Evolutionary conservation across 2,113 vertebrate genomes (phyloP).

Genomic region (Synodontis membranacea): DNA sequence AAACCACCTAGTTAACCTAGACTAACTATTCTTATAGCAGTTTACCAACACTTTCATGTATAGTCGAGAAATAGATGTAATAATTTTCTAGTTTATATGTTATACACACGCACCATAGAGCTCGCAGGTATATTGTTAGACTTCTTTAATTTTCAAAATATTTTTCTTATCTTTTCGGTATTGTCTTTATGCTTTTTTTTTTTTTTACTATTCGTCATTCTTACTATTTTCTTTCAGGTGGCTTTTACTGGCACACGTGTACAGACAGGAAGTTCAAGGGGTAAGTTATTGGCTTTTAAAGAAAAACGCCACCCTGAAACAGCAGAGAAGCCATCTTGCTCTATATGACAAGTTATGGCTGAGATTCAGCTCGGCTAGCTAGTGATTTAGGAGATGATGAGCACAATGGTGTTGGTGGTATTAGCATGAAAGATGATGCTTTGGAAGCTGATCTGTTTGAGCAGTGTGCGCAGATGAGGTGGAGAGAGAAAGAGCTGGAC

Average conservation of each 20-base stretch:
- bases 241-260: slow-evolving; percentile 41
- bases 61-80: neutral
- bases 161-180: neutral
- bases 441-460: neutral
- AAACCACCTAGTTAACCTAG: no score
- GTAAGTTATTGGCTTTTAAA: slow-evolving; percentile 41
- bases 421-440: neutral
- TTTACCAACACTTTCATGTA: neutral
- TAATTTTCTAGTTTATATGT: neutral
- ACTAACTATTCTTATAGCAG: neutral
- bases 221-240: slow-evolving; percentile 39
- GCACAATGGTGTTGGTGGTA: neutral
- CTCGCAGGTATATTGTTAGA: neutral
- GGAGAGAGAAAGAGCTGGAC: neutral
- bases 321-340: neutral
- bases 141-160: neutral
- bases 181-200: neutral
- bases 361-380: neutral
- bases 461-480: neutral
- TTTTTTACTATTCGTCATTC: neutral
- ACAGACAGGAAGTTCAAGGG: slow-evolving; percentile 39
- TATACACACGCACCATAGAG: neutral
- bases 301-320: neutral
- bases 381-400: neutral
- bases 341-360: neutral